Base-by-base conservation (phyloP, 2,888 invertebrate species). In the Xanthostigma xanthostigma region DNA sequence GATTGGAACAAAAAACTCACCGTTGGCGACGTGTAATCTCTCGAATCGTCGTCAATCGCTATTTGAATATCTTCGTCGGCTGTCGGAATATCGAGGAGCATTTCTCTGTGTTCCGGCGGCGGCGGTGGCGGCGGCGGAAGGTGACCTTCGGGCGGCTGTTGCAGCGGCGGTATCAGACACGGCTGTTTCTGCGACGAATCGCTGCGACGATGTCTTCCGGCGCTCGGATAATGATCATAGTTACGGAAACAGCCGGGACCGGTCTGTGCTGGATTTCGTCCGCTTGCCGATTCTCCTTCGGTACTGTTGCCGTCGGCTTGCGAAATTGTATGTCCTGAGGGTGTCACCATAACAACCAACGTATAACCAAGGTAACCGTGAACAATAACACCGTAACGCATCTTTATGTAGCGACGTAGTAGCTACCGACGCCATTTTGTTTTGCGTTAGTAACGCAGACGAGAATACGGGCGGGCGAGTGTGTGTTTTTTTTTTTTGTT, bases 291-390 rank as follows among this genome's bases (percentile, higher is more conserved):
- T 57, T 78, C 79, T 58, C 78, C 79, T 61, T 84, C 84, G 61
- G 84, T 76, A 68, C 88, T 89, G 74, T 84, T 87, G 61, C 84
- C 86, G 70, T 89, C 89, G 64, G 78, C 83, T 72, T 88, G 87
- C 67, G 89, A 87, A 78, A 88, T 75, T 78, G 89, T 88, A 79
- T 90, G 89, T 78, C 89, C 90, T 88, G 79, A 66, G 65, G 69
- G 64, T 65, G 67, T 61, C 65, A 65, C 66, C 59, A 27, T 6
- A 27, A 27, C 27, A 27, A 27, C 27, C 27, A 27, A 27, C 27
- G 27, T 27, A 27, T 27, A 27, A 27, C 27, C 27, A 27, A 27
- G 27, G 27, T 27, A 27, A 27, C 27, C 27, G 27, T 27, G 27
- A 27, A 27, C 6, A 6, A 27, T 27, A 27, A 27, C 27, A 27